phyloP scores from a whole-genome alignment of 2,888 invertebrate species.

The Carcina quercana region DNA sequence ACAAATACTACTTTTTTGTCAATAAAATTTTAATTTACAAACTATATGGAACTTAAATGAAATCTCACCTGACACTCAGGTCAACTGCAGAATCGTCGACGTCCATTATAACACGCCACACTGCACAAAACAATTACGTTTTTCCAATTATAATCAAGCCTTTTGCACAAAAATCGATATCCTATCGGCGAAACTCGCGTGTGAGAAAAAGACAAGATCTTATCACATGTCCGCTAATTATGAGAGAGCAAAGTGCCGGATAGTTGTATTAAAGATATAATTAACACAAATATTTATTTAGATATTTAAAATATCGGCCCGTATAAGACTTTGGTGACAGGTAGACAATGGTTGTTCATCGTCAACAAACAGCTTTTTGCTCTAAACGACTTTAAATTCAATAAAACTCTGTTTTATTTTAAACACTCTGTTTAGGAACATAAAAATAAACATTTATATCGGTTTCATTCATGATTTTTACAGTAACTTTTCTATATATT shows the following conservation, averaged over 20 bases:
- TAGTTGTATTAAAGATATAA: conserved; percentile 11
- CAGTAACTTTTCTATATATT: conserved; percentile 1
- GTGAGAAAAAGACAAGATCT: too few relatives aligned
- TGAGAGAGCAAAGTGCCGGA: conserved; percentile 10
- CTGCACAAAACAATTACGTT: conserved; percentile 31
- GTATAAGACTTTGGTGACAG: conserved; percentile 4
- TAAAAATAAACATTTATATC: too few relatives aligned
- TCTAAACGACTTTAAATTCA: neutral
- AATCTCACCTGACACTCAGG: conserved; percentile 84
- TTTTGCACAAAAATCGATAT: conserved; percentile 28
- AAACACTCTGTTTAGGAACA: too few relatives aligned
- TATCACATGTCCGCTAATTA: too few relatives aligned
- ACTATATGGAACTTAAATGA: too few relatives aligned
- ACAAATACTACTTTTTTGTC: too few relatives aligned
- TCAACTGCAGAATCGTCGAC: conserved; percentile 92
- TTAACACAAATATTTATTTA: conserved; percentile 19
- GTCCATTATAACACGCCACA: conserved; percentile 85
- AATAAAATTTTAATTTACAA: too few relatives aligned
- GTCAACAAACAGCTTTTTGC: conserved; percentile 3
- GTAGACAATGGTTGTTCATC: conserved; percentile 6
- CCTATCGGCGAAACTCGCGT: too few relatives aligned
- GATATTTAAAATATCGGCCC: conserved; percentile 13
- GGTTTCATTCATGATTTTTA: conserved; percentile 4
- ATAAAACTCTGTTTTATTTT: too few relatives aligned
- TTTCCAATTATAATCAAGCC: conserved; percentile 14